Evolutionary conservation across 1,140 invertebrate genomes (phyloP).

Genomic region (Caenorhabditis latens): DNA sequence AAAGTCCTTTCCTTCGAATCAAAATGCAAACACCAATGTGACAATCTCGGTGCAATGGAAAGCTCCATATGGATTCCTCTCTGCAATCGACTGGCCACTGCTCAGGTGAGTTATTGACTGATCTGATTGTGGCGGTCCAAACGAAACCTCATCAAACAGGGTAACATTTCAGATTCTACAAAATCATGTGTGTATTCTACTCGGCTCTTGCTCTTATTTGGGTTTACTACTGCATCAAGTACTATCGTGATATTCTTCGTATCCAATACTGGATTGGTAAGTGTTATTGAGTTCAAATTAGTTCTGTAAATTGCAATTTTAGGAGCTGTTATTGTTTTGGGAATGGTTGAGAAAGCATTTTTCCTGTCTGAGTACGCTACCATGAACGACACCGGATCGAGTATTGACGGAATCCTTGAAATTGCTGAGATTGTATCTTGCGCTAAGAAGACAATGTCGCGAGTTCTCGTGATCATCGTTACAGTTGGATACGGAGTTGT

Average conservation of each 20-base stretch:
- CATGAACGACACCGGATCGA: constrained; percentile 84
- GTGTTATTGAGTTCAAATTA: not conserved
- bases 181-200: constrained; percentile 90
- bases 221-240: constrained; percentile 84
- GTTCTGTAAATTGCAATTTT: constrained; percentile 47
- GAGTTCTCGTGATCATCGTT: constrained; percentile 93
- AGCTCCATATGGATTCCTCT: constrained; percentile 74
- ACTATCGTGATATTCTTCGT: constrained; percentile 89
- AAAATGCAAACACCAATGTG: constrained; percentile 62
- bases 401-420: constrained; percentile 78
- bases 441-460: constrained; percentile 88
- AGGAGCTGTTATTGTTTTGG: constrained; percentile 73
- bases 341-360: constrained; percentile 83
- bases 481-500: constrained; percentile 94
- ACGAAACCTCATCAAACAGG: too few relatives aligned
- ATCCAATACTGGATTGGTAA: constrained; percentile 91
- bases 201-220: constrained; percentile 86
- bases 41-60: constrained; percentile 76
- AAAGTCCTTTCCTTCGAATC: constrained; percentile 31
- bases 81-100: constrained; percentile 76
- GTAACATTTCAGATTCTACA: constrained; percentile 83
- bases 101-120: constrained; percentile 54
- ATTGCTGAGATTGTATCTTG: constrained; percentile 89
- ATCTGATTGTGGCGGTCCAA: not conserved
- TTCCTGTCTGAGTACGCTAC: constrained; percentile 90